Evolutionary conservation across 37 sponge, comb jelly and placozoan genomes (phyloP).

Genomic region (Dysidea cf. avara): DNA sequence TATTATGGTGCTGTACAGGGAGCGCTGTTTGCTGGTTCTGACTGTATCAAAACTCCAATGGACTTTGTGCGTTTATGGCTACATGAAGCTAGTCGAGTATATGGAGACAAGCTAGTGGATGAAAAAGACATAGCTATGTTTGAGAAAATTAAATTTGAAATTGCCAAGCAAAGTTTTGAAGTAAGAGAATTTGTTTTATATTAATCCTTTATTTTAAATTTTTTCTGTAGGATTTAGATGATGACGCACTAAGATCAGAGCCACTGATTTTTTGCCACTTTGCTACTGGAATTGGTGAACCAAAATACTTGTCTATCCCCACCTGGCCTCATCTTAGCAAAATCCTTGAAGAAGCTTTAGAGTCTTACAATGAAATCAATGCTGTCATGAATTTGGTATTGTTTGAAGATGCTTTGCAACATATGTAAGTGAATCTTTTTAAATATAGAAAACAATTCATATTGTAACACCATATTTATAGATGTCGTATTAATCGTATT

Average conservation of each 20-base stretch:
- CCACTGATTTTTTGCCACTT: conserved; percentile 95
- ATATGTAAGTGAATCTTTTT: conserved; percentile 68
- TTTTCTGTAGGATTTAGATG: conserved; percentile 91
- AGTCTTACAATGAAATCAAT: conserved; percentile 97
- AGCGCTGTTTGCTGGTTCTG: conserved; percentile 71
- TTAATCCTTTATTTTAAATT: neutral
- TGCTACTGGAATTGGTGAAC: conserved; percentile 93
- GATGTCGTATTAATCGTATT: conserved; percentile 98
- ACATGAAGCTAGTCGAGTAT: conserved; percentile 93
- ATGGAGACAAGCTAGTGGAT: conserved; percentile 94
- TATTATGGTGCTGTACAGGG: conserved; percentile 41
- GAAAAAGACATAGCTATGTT: conserved; percentile 82
- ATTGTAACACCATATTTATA: conserved; percentile 5
- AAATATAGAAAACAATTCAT: neutral
- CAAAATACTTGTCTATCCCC: conserved; percentile 79
- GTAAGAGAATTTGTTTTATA: too few relatives aligned
- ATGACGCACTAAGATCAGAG: conserved; percentile 69
- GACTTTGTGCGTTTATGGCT: conserved; percentile 96
- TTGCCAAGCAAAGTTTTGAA: conserved; percentile 82
- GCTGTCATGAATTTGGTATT: conserved; percentile 97
- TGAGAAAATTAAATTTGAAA: conserved; percentile 67
- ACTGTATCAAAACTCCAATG: conserved; percentile 73
- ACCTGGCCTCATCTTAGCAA: conserved; percentile 82
- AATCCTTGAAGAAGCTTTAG: conserved; percentile 91
- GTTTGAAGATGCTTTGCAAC: conserved; percentile 97